phyloP scores from a whole-genome alignment of 2,888 invertebrate species.

The Epirrhoe tristata region DNA sequence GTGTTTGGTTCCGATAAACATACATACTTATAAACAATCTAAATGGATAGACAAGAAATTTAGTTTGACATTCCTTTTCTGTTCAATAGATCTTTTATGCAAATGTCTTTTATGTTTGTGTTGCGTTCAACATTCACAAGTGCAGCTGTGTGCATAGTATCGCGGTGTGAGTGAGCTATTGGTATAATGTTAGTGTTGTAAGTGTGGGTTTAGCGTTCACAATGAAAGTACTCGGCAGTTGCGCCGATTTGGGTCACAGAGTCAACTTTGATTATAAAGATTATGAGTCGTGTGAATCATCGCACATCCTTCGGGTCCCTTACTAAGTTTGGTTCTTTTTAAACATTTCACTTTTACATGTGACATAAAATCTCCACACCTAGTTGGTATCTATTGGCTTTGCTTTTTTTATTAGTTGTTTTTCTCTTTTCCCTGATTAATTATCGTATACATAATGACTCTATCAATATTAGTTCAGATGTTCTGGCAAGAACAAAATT shows the following conservation, averaged over 20 bases:
- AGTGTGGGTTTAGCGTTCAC: conserved; percentile 77
- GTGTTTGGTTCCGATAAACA: conserved; percentile 34
- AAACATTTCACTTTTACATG: background rate
- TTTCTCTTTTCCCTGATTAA: no score
- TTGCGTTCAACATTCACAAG: conserved; percentile 51
- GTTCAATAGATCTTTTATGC: conserved; percentile 53
- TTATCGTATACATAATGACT: background rate
- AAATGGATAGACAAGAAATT: conserved; percentile 46
- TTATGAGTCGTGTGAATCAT: conserved; percentile 82
- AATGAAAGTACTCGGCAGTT: conserved; percentile 83
- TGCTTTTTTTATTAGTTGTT: no score
- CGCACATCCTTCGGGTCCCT: conserved; percentile 70
- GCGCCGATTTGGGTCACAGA: conserved; percentile 83
- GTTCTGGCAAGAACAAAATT: no score
- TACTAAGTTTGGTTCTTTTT: background rate
- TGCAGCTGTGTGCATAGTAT: conserved; percentile 46
- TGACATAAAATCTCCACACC: background rate
- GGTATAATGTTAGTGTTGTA: conserved; percentile 35
- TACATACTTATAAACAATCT: conserved; percentile 30
- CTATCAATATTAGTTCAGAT: background rate
- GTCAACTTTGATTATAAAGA: conserved; percentile 83
- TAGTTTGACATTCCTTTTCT: conserved; percentile 51
- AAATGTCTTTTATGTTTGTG: conserved; percentile 53
- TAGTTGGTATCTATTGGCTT: no score
- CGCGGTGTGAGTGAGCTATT: conserved; percentile 47